phyloP scores from a whole-genome alignment of 2,113 vertebrate genomes.

The Dasyprocta punctata region DNA sequence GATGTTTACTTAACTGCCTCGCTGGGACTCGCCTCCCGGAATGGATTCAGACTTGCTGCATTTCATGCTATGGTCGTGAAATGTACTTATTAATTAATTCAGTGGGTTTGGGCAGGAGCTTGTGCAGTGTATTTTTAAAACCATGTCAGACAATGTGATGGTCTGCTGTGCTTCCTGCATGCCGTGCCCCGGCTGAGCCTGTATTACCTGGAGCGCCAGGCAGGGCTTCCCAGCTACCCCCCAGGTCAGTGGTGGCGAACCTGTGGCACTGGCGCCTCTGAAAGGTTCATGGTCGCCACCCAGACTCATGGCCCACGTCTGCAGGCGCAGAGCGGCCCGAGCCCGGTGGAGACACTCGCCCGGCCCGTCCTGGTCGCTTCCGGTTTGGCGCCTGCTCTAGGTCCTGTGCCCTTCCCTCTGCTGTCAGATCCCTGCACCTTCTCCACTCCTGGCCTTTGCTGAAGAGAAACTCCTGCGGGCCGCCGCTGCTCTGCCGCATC shows the following conservation, averaged over 20 bases:
- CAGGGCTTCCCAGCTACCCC: background rate
- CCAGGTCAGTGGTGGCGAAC: background rate
- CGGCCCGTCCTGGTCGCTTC: too few species aligned
- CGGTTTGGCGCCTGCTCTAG: background rate
- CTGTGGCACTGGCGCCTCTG: background rate
- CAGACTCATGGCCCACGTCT: background rate
- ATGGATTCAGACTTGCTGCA: background rate
- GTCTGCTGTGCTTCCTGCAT: background rate
- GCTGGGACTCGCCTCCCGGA: background rate
- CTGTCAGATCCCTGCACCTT: background rate
- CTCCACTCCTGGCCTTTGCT: too few species aligned
- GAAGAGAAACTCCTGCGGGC: background rate
- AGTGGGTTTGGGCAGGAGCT: background rate
- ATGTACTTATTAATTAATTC: background rate
- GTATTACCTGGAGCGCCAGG: background rate
- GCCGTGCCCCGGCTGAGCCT: background rate
- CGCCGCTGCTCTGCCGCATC: too few species aligned
- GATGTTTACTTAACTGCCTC: background rate
- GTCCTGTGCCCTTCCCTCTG: too few species aligned
- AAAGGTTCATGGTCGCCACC: background rate
- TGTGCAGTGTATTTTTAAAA: background rate
- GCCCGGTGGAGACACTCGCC: too few species aligned
- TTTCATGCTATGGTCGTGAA: background rate
- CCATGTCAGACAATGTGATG: background rate
- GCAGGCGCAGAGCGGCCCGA: too few species aligned